Conservation (phyloP, 2,797 vertebrate species). For the Carcharodon carcharias region DNA sequence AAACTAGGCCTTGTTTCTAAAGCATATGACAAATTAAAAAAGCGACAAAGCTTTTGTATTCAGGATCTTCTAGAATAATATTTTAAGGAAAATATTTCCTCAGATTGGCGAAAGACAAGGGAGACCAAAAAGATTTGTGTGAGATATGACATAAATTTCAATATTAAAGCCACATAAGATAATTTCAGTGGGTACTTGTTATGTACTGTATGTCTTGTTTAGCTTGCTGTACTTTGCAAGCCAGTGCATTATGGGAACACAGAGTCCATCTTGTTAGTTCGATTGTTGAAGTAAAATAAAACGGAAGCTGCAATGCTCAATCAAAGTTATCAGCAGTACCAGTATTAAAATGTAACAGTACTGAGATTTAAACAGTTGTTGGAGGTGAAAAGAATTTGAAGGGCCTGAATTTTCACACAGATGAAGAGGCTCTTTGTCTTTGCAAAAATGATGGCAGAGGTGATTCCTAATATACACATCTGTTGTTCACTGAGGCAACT, state of each 20-base stretch:
- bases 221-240: no score
- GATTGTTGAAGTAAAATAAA: no score
- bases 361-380: not conserved
- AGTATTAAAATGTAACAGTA: not conserved
- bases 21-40: constrained; percentile 21
- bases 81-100: not conserved
- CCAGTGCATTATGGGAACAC: no score
- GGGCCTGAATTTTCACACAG: not conserved
- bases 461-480: no score
- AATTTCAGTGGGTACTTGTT: not conserved
- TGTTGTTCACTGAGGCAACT: no score
- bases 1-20: not conserved
- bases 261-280: no score
- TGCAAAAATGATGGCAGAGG: not conserved
- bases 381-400: not conserved
- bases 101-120: not conserved
- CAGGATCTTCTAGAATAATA: not conserved
- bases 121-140: not conserved
- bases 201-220: no score
- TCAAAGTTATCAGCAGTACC: no score
- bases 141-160: not conserved
- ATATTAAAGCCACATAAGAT: not conserved
- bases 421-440: no score
- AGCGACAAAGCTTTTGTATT: not conserved
- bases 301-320: no score